Conservation (phyloP, 2,113 vertebrate species). For the Myotis yumanensis region DNA sequence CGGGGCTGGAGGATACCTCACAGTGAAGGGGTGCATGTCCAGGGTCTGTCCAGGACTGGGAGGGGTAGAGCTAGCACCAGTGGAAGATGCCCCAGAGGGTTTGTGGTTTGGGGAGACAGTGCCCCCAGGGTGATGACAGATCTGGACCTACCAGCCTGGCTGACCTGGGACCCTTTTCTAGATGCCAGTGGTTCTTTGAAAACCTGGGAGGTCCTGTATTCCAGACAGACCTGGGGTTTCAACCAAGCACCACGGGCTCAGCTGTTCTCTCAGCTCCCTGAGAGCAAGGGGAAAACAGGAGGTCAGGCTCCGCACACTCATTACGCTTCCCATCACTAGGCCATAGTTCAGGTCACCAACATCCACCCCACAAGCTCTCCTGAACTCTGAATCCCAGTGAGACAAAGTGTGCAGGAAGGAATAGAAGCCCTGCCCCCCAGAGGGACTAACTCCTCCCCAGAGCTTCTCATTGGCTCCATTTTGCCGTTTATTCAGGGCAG, state of each 20-base stretch:
- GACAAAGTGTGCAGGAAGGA: neutral
- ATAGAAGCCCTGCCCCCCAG: neutral
- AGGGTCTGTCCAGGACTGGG: neutral
- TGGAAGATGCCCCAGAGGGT: neutral
- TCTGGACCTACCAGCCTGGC: neutral
- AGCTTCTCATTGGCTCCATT: neutral
- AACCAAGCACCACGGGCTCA: neutral
- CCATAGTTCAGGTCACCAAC: neutral
- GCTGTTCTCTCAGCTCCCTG: neutral
- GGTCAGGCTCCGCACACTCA: too few species aligned
- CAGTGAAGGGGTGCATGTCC: accelerated
- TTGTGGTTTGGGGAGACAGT: too few species aligned
- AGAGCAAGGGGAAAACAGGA: accelerated
- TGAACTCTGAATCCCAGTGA: neutral
- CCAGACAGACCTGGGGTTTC: neutral
- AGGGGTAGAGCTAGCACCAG: neutral
- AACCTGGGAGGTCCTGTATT: neutral
- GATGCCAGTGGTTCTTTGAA: neutral
- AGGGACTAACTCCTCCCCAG: neutral
- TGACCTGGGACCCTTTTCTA: neutral
- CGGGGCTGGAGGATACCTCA: neutral
- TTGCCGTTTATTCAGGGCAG: neutral
- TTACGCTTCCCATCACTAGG: neutral
- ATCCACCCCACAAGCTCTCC: neutral
- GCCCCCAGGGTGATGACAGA: neutral